These are phyloP conservation scores for Calycopis cecrops DNA, from an alignment of 1,140 invertebrate genomes.

Conservation along the genomic window DNA sequence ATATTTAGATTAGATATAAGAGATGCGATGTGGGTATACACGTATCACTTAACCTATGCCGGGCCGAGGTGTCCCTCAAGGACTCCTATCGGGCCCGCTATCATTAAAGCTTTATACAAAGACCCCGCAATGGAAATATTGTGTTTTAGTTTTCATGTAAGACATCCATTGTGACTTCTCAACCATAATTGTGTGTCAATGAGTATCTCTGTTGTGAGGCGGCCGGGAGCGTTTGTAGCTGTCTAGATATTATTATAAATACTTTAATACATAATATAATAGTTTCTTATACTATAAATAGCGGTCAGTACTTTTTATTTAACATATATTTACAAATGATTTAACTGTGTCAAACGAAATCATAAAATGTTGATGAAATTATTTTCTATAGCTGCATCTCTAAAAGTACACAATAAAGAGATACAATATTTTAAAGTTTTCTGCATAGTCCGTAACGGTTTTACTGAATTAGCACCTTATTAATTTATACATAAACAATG, in stretches of 20 bases:
- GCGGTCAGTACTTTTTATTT: constrained; percentile 14
- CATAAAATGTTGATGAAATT: not conserved
- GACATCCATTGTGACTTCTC: constrained; percentile 39
- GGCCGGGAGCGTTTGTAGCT: constrained; percentile 27
- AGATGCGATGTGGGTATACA: not conserved
- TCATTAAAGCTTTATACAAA: constrained; percentile 5
- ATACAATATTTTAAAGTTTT: too few relatives aligned
- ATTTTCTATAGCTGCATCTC: not conserved
- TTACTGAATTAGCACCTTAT: not conserved
- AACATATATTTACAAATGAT: constrained; percentile 9
- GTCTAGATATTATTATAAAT: constrained; percentile 31
- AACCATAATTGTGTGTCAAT: constrained; percentile 34
- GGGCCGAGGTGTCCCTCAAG: not conserved
- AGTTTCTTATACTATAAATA: constrained; percentile 35
- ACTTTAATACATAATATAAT: constrained; percentile 39
- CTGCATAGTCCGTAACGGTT: too few relatives aligned
- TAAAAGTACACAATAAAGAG: too few relatives aligned
- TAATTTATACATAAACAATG: not conserved
- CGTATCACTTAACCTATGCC: not conserved
- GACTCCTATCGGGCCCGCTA: not conserved
- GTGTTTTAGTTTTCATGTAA: constrained; percentile 25
- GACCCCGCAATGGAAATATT: not conserved
- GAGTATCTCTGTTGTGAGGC: constrained; percentile 36
- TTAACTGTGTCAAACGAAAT: constrained; percentile 5
- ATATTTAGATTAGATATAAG: too few relatives aligned